Base-by-base conservation (phyloP, 2,113 vertebrate species). In the Salminus brasiliensis region DNA sequence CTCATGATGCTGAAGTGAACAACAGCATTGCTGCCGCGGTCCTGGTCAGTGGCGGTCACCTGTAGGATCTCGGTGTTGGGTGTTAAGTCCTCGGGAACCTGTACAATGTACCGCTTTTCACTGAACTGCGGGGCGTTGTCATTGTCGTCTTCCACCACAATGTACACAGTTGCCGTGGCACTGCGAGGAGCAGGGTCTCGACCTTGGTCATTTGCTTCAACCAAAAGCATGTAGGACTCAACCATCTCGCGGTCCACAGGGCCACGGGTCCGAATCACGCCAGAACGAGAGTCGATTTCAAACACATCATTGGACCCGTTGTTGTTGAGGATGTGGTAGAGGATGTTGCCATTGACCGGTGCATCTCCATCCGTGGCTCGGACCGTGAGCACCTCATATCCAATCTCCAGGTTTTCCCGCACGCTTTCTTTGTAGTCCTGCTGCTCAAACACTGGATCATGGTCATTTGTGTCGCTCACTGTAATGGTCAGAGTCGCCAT, bases 1-100 rank as follows among this genome's bases (percentile, higher is more conserved):
- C 97, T 98, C 94, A 98, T 95, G 81, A 99, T 98, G 92, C 97
- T 98, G 72, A 98, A 99, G 84, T 98, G 97, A 27, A 99, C 96
- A 2, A 96, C 76, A 0, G 97, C 96, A 0, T 98, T 98, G 89
- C 93, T 96, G 7, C 96, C 96, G 60, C 93, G 92, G 90, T 99
- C 97, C 7, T 92, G 84, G 71, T 99, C 97, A 0, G 95, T 95
- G 55, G 97, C 97, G 0, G 88, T 95, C 68, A 98, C 95, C 75
- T 92, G 93, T 27, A 98, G 91, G 69, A 99, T 92, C 0, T 95
- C 94, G 0, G 88, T 91, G 72, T 94, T 95, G 0, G 95, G 94
- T 0, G 88, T 79, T 89, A 93, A 88, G 0, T 98, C 95, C 89
- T 99, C 97, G 0, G 95, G 91, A 23, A 99, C 95, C 86, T 94